Evolutionary conservation across 2,113 vertebrate genomes (phyloP), one percentile per base, ranked within the genome.

Genomic region (Phainopepla nitens): DNA sequence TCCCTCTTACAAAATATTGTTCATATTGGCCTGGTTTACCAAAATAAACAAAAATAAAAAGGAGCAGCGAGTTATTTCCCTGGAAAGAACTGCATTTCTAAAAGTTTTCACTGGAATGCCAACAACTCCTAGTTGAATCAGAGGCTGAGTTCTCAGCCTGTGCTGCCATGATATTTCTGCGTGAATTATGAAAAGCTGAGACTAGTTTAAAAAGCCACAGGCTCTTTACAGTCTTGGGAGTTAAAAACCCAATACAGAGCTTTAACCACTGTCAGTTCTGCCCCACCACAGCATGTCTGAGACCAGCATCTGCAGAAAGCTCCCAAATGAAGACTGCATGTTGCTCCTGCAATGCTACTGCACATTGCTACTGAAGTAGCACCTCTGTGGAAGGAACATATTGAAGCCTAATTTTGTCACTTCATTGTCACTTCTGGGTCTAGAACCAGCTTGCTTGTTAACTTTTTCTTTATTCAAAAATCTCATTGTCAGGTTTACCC

Each of bases 281-380:
- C 15, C 36, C n/a, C 50, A 69, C 7, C 33, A 13, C 51, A 84
- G n/a, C 15, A 8, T 3, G 4, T 21, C 70, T 44, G 56, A 95
- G 45, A 76, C 31, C 17, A 56, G 15, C 50, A 27, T 50, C 71
- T 25, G 5, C 76, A 82, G 58, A 72, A 64, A 87, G 20, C 12
- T 85, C 66, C 31, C 41, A 79, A 82, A 68, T 0, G 0, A 2
- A 60, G 41, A 36, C 35, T 33, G 13, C 28, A 39, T 28, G 14
- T 57, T 2, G 2, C 16, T 79, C 39, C 49, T 69, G 50, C 54
- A 50, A 7, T 6, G 28, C 56, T 54, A 27, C 27, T 53, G 13
- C 39, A 39, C 39, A 39, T 39, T 39, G 39, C 39, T 39, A 39
- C 39, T 39, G 39, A 9, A 39, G 9, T 39, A 57, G 3, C 22